Base-by-base conservation (phyloP, 2,113 vertebrate genomes). In the Tricholaema leucomelas region DNA sequence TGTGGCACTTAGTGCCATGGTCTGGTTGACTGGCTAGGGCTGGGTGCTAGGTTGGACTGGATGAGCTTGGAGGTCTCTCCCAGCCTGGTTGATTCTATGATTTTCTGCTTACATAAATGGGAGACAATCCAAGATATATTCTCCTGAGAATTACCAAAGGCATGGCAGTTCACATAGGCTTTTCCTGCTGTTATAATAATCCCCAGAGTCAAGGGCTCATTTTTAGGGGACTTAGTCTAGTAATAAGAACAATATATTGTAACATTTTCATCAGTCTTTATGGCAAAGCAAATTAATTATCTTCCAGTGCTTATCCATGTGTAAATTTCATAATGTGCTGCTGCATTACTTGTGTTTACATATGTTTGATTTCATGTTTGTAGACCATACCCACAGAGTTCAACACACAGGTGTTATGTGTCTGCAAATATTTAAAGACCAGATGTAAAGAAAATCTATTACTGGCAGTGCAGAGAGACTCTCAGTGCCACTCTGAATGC, bases 151-250 rank as follows among this genome's bases (percentile, higher is more conserved):
- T 40, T 76, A 82, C 50, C 59, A 91, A 91, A 90, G 28, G 73
- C 71, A 91, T 79, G 81, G 85, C 58, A 85, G 78, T 69, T 94
- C 88, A 91, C 87, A 94, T 90, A 91, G 87, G 86, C 90, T 94
- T 93, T 88, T 70, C 65, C 85, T 80, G 83, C 79, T 85, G 78
- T 83, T 72, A 42, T 3, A 80, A 59, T 88, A 67, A 71, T 74
- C 69, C 79, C 64, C 71, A 79, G 55, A 91, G 87, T 92, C 76
- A 83, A 17, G 56, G 58, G 69, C 67, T 81, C 36, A 88, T 25
- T 16, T 72, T 87, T 71, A 93, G 55, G n/a, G 77, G 65, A 80
- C 56, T 84, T 76, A 75, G 36, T 74, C 54, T 35, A 71, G 10
- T 85, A 87, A 77, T 78, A 77, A 76, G 87, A 91, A 88, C 56